Base-by-base conservation (phyloP, 1,140 invertebrate genomes). In the Pseudachorutes palmiensis region DNA sequence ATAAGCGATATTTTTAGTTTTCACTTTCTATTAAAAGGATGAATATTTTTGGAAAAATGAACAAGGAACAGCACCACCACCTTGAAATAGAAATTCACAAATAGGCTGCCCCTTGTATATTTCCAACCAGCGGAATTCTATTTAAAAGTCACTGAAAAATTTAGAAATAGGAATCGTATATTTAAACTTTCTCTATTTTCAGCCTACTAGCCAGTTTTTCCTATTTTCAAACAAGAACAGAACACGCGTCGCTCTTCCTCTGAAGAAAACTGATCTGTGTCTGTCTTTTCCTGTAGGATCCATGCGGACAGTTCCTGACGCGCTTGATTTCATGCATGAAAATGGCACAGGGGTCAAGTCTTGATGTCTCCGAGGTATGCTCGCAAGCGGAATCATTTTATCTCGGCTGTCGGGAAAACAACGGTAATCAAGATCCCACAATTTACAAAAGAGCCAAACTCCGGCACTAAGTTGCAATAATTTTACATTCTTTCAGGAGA, bases 131-230 rank as follows among this genome's bases (percentile, higher is more conserved):
- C 51, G 36, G 12, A 55, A 24, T 14, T 26, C 24, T n/a, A n/a
- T n/a, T n/a, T n/a, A 55, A 55, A 55, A 55, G 19, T 19, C 9
- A 55, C 51, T 55, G 51, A 55, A 12, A 55, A 55, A 55, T 55
- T 45, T 55, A 55, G 12, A 55, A 55, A 55, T 55, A 55, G 51
- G 24, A 55, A 16, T 55, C 51, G 12, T 55, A 55, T 55, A 55
- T 55, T 55, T 55, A 55, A 55, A 9, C 36, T 26, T 55, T 55
- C 51, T 55, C 51, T 55, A 55, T 55, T 55, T 55, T 55, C 5
- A 55, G 24, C 51, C 9, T 5, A 41, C 5, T 5, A 41, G 36
- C 5, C 36, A 9, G 5, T 5, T 5, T 24, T 55, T 16, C 51
- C 24, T 19, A 55, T 55, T 55, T 55, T 55, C 9, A 24, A 19